Percentiles rank a stretch among this genome's conserved stretches.
Conservation (phyloP, 2,113 vertebrate species). For the Oryzias javanicus region DNA sequence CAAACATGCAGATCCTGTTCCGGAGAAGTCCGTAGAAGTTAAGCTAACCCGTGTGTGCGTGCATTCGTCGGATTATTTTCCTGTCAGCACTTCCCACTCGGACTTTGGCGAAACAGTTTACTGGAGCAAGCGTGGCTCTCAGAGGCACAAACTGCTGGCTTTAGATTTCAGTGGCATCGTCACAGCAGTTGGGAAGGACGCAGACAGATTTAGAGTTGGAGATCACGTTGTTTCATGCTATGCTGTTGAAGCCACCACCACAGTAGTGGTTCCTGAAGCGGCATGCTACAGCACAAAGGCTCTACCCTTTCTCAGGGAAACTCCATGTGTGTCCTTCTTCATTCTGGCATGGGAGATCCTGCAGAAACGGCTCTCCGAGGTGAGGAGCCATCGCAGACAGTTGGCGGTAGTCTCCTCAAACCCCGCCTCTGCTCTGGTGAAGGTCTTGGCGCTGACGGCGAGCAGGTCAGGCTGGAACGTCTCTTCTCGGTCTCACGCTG, state of each 20-base stretch:
- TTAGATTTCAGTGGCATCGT: slow-evolving; percentile 84
- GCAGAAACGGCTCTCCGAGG: slow-evolving; percentile 50
- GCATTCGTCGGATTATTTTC: slow-evolving; percentile 86
- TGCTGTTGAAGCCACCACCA: slow-evolving; percentile 71
- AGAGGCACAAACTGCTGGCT: slow-evolving; percentile 76
- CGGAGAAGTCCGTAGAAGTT: slow-evolving; percentile 72
- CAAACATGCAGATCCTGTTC: slow-evolving; percentile 14
- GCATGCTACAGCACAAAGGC: slow-evolving; percentile 76
- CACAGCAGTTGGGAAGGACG: slow-evolving; percentile 72
- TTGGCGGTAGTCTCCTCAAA: slow-evolving; percentile 76
- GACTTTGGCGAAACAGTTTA: slow-evolving; percentile 79
- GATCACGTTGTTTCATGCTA: slow-evolving; percentile 82
- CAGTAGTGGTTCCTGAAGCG: slow-evolving; percentile 73
- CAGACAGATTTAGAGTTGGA: slow-evolving; percentile 76
- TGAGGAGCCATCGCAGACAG: slow-evolving; percentile 60
- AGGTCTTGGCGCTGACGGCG: slow-evolving; percentile 75
- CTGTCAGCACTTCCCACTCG: slow-evolving; percentile 77
- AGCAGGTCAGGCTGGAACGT: slow-evolving; percentile 78
- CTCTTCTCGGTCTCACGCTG: slow-evolving; percentile 45
- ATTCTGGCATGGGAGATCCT: slow-evolving; percentile 82
- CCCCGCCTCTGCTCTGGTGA: slow-evolving; percentile 72
- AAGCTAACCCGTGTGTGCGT: slow-evolving; percentile 76
- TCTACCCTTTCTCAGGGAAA: slow-evolving; percentile 72
- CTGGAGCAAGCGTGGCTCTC: slow-evolving; percentile 74
- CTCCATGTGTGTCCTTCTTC: slow-evolving; percentile 83